Base-by-base conservation (phyloP, 2,113 vertebrate genomes). In the Megalops atlanticus region DNA sequence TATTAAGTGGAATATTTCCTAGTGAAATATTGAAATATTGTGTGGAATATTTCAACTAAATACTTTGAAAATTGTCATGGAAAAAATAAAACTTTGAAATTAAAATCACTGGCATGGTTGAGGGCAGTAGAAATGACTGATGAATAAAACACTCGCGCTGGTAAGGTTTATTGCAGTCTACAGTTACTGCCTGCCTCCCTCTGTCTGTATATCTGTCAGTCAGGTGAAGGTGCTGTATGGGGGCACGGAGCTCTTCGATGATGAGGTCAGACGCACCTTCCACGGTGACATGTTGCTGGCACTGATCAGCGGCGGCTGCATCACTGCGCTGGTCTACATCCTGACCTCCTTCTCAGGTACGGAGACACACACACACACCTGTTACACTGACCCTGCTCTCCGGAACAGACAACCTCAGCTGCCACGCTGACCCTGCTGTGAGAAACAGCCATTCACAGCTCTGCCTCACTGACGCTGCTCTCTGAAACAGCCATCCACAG, bases 311-410 rank as follows among this genome's bases (percentile, higher is more conserved):
- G 97, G 97, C 72, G 95, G 92, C 87, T 99, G 97, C 91, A 99
- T 99, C 2, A 94, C 96, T 0, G 87, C 95, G 71, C 91, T 99
- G 10, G 98, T 99, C 88, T 99, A 96, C 85, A 85, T 99, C 81
- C 96, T 99, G 2, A 99, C 98, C 49, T 98, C 97, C 40, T 99
- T 97, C 88, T 99, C 98, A 86, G 95, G 98, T 99, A 94, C 58
- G 78, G 79, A 81, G 47, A 49, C 47, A n/a, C 45, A 15, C n/a
- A 49, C 47, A n/a, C 45, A 15, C n/a, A 70, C 36, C 52, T 68
- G 11, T 41, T 45, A 10, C 16, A 14, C 27, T 21, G 7, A 41
- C 24, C 72, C 31, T 21, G 12, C n/a, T 35, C 74, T 6, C 18
- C 11, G 31, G 27, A 18, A 7, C 43, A 76, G n/a, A 15, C 14